Percentiles rank a stretch among this genome's conserved stretches.
These are phyloP conservation scores for Phania funesta DNA, from an alignment of 2,888 invertebrate genomes.

Conservation along the genomic window DNA sequence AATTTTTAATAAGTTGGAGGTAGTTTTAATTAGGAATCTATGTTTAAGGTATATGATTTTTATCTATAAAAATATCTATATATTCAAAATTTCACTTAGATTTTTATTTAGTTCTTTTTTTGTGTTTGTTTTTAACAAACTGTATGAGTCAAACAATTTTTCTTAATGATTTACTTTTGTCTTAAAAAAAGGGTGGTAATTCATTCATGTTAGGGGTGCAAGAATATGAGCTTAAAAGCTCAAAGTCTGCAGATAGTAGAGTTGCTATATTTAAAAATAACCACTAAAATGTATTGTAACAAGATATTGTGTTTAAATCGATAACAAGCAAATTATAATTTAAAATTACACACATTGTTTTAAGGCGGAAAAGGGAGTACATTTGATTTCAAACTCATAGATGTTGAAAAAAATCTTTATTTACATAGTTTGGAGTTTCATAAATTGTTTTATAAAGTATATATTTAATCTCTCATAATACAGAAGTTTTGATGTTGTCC, in stretches of 20 bases:
- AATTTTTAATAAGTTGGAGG: conserved; percentile 38
- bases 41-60: not conserved
- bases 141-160: conserved; percentile 62
- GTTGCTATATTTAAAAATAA: conserved; percentile 37
- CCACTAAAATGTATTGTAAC: not conserved
- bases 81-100: conserved; percentile 5
- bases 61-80: conserved; percentile 4
- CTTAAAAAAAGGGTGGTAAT: conserved; percentile 24
- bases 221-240: conserved; percentile 54
- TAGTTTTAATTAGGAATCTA: conserved; percentile 52
- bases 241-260: not conserved
- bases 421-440: too few species aligned
- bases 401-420: too few species aligned
- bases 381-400: too few species aligned
- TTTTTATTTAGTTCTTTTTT: conserved; percentile 25
- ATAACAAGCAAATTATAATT: not conserved
- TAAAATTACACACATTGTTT: too few species aligned
- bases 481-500: too few species aligned
- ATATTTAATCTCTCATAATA: too few species aligned
- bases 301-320: not conserved
- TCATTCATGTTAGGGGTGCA: conserved; percentile 39
- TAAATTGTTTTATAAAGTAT: too few species aligned
- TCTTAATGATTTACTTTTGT: conserved; percentile 13
- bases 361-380: too few species aligned
- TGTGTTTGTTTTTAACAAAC: conserved; percentile 32